Evolutionary conservation across 1,140 invertebrate genomes (phyloP).

Genomic region (Belonocnema kinseyi): DNA sequence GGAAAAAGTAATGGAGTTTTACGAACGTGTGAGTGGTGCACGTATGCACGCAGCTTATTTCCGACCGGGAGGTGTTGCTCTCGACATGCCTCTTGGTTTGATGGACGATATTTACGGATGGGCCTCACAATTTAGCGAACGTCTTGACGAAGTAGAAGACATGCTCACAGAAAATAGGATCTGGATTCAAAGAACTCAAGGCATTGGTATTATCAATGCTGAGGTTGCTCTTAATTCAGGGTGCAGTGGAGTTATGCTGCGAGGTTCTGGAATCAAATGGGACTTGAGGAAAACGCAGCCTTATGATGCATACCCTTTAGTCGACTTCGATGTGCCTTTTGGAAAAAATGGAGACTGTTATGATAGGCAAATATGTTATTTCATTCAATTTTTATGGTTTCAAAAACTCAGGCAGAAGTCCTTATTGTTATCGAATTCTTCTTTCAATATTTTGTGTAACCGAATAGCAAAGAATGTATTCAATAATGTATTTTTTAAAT

Average conservation of each 20-base stretch:
- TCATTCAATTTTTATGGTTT: no score
- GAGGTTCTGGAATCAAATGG: slow-evolving; percentile 98
- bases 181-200: slow-evolving; percentile 92
- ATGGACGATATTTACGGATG: slow-evolving; percentile 98
- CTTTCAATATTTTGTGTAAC: no score
- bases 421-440: no score
- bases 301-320: slow-evolving; percentile 95
- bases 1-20: slow-evolving; percentile 99
- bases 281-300: slow-evolving; percentile 96
- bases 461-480: no score
- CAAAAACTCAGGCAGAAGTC: no score
- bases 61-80: slow-evolving; percentile 92
- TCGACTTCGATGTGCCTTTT: slow-evolving; percentile 98
- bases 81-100: slow-evolving; percentile 94
- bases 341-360: slow-evolving; percentile 97
- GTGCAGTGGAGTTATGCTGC: slow-evolving; percentile 96
- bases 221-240: slow-evolving; percentile 96
- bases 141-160: slow-evolving; percentile 97
- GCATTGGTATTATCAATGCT: slow-evolving; percentile 91
- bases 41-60: slow-evolving; percentile 98
- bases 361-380: slow-evolving; percentile 82
- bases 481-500: no score
- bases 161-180: slow-evolving; percentile 94
- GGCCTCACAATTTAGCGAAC: slow-evolving; percentile 86
- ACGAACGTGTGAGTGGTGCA: slow-evolving; percentile 96